Conservation (phyloP, 2,888 invertebrate species). For the Clitarchus hookeri region DNA sequence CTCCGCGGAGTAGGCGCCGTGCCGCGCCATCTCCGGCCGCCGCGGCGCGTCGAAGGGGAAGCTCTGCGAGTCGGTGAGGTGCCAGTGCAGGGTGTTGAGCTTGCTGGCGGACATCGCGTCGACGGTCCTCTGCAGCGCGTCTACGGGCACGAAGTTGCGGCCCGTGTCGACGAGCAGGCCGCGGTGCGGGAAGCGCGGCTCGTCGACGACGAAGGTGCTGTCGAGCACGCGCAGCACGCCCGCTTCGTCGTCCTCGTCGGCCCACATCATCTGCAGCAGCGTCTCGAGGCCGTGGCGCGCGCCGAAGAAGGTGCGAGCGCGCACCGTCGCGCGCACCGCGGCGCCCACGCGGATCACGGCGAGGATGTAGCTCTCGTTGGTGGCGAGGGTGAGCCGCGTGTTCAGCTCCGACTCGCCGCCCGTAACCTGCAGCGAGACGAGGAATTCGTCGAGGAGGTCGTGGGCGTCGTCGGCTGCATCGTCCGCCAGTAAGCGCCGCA, state of each 20-base stretch:
- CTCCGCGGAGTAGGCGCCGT: conserved; percentile 57
- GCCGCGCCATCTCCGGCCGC: conserved; percentile 47
- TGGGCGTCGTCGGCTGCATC: not conserved
- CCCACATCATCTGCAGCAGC: conserved; percentile 59
- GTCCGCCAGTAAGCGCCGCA: conserved; percentile 45
- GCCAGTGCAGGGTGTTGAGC: conserved; percentile 59
- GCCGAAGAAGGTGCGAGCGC: conserved; percentile 45
- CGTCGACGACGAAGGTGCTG: conserved; percentile 52
- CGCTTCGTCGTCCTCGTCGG: conserved; percentile 65
- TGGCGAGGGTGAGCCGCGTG: conserved; percentile 30
- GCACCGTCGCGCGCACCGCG: conserved; percentile 34
- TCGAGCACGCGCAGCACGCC: conserved; percentile 32
- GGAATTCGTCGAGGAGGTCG: not conserved
- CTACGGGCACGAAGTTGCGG: conserved; percentile 61
- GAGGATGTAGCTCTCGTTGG: conserved; percentile 36
- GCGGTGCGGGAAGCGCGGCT: conserved; percentile 58
- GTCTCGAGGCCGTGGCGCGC: conserved; percentile 47
- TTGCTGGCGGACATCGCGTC: conserved; percentile 59
- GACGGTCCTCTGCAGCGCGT: conserved; percentile 53
- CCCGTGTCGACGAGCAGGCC: conserved; percentile 60
- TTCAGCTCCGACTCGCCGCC: not conserved
- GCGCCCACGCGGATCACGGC: not conserved
- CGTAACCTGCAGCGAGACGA: conserved; percentile 20
- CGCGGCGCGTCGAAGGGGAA: conserved; percentile 57
- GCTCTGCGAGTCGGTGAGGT: conserved; percentile 56